Evolutionary conservation across 2,113 vertebrate genomes (phyloP).

Genomic region (Pterocles orientalis): DNA sequence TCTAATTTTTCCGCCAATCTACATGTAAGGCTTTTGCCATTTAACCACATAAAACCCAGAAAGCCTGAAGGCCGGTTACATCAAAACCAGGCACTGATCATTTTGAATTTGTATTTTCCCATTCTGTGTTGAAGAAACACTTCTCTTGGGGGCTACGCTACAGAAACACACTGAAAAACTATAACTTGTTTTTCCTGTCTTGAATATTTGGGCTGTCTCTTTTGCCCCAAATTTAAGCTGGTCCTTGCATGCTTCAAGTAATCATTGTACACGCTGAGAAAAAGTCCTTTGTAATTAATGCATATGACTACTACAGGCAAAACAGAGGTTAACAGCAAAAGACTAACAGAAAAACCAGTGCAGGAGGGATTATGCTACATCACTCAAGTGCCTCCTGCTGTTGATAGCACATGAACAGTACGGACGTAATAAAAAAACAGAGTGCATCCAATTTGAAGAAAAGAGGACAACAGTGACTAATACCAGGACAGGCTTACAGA

Average conservation of each 20-base stretch:
- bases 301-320: neutral
- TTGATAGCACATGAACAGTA: neutral
- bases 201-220: neutral
- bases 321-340: neutral
- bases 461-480: neutral
- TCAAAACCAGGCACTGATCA: neutral
- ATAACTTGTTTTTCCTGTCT: neutral
- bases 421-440: neutral
- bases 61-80: neutral
- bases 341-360: neutral
- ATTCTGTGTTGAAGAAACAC: neutral
- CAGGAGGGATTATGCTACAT: neutral
- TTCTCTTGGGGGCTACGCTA: neutral
- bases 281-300: neutral
- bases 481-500: neutral
- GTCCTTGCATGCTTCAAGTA: neutral
- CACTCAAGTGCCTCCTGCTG: neutral
- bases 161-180: neutral
- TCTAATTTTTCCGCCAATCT: neutral
- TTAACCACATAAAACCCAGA: conserved; percentile 1
- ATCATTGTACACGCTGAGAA: neutral
- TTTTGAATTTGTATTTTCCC: neutral
- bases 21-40: neutral
- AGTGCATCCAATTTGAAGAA: neutral
- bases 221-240: neutral